phyloP scores from a whole-genome alignment of 2,797 vertebrate species.

The Hydrophis major region DNA sequence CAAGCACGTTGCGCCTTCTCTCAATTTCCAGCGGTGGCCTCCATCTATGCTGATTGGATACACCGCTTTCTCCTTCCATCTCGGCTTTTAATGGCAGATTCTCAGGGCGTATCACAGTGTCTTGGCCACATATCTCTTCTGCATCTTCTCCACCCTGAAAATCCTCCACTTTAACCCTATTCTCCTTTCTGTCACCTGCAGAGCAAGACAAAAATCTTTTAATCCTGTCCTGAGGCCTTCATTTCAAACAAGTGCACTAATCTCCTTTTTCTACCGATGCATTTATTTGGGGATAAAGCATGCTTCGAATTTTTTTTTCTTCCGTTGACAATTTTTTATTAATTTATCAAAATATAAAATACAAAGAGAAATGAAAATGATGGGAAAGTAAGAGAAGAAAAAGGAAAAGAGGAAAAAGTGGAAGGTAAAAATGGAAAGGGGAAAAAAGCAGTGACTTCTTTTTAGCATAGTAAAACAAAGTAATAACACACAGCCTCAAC shows the following conservation, averaged over 20 bases:
- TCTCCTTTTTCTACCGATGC: not conserved
- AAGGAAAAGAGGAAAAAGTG: not conserved
- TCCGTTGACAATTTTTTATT: not conserved
- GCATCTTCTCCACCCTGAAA: not conserved
- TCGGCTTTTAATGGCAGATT: not conserved
- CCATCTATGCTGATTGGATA: not conserved
- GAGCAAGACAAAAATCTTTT: not conserved
- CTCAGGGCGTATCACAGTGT: not conserved
- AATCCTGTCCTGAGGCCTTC: not conserved
- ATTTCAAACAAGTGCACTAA: not conserved
- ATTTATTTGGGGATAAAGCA: not conserved
- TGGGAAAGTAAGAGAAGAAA: not conserved
- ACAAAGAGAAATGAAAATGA: not conserved
- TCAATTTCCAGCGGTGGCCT: not conserved
- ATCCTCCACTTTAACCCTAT: not conserved
- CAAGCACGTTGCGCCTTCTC: too few relatives aligned
- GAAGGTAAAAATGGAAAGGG: not conserved
- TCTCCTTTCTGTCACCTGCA: not conserved
- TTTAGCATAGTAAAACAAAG: not conserved
- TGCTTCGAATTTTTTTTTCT: not conserved
- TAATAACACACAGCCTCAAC: too few relatives aligned
- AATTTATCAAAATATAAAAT: not conserved
- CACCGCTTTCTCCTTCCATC: not conserved
- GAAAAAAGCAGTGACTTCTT: not conserved
- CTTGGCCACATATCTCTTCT: not conserved